Percentiles rank a stretch among this genome's conserved stretches.
phyloP scores from a whole-genome alignment of 1,140 invertebrate genomes.

The Lineus longissimus region DNA sequence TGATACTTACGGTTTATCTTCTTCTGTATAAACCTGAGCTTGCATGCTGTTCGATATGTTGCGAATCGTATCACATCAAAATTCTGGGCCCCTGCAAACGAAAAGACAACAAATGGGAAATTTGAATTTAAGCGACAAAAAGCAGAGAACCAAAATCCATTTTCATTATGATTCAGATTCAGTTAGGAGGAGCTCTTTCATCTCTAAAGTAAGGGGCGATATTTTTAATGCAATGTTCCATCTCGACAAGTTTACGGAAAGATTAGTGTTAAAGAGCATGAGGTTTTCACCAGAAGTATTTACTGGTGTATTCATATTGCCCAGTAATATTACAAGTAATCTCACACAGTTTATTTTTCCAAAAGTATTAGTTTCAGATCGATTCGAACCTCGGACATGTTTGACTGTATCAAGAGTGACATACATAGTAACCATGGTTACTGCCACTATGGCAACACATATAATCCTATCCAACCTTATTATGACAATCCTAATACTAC shows the following conservation, averaged over 20 bases:
- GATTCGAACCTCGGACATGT: too few relatives aligned
- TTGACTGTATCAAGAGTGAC: too few relatives aligned
- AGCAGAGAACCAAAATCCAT: neutral
- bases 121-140: neutral
- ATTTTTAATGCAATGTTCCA: too few relatives aligned
- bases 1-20: constrained; percentile 72
- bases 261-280: too few relatives aligned
- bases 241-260: too few relatives aligned
- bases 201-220: neutral
- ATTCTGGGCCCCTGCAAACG: constrained; percentile 71
- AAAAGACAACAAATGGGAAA: constrained; percentile 2
- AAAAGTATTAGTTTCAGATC: neutral
- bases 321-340: neutral
- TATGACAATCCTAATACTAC: too few relatives aligned
- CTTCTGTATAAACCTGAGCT: constrained; percentile 94
- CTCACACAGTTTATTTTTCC: neutral
- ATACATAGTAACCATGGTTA: too few relatives aligned
- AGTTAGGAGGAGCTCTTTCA: constrained; percentile 4
- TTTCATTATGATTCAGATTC: constrained; percentile 3
- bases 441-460: too few relatives aligned
- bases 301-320: too few relatives aligned
- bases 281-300: too few relatives aligned
- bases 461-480: too few relatives aligned
- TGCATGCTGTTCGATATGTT: constrained; percentile 94
- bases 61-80: constrained; percentile 95